These are phyloP conservation scores for Bhutanitis thaidina DNA, from an alignment of 2,888 invertebrate species.

Conservation along the genomic window DNA sequence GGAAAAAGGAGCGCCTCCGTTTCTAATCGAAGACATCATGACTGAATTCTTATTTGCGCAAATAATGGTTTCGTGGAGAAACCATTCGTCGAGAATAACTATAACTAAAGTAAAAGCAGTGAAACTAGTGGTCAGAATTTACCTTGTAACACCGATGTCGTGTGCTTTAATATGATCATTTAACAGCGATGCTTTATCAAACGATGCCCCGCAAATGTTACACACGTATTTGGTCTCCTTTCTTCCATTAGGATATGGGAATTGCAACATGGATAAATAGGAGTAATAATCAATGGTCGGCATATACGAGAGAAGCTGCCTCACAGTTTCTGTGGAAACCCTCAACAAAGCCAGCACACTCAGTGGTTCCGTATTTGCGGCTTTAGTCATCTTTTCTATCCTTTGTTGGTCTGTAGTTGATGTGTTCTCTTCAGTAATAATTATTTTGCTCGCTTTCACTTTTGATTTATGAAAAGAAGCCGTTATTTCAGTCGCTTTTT, in stretches of 20 bases:
- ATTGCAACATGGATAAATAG: constrained; percentile 38
- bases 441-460: constrained; percentile 16
- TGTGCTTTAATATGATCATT: constrained; percentile 56
- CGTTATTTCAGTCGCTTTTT: constrained; percentile 44
- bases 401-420: constrained; percentile 11
- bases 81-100: no score
- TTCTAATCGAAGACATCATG: no score
- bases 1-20: no score
- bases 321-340: constrained; percentile 51
- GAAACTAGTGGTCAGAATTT: no score
- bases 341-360: constrained; percentile 48
- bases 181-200: constrained; percentile 46
- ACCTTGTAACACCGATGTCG: constrained; percentile 47
- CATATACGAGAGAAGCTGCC: constrained; percentile 48
- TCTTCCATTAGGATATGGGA: constrained; percentile 24
- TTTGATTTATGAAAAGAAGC: constrained; percentile 36
- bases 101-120: no score
- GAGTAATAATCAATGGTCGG: constrained; percentile 45
- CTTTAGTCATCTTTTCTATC: constrained; percentile 36
- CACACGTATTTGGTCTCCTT: constrained; percentile 41
- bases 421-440: constrained; percentile 26
- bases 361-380: constrained; percentile 66
- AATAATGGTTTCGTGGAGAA: no score
- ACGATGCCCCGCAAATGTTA: constrained; percentile 57
- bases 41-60: no score